Evolutionary conservation across 1,140 invertebrate species (phyloP).

Genomic region (Halictus rubicundus): DNA sequence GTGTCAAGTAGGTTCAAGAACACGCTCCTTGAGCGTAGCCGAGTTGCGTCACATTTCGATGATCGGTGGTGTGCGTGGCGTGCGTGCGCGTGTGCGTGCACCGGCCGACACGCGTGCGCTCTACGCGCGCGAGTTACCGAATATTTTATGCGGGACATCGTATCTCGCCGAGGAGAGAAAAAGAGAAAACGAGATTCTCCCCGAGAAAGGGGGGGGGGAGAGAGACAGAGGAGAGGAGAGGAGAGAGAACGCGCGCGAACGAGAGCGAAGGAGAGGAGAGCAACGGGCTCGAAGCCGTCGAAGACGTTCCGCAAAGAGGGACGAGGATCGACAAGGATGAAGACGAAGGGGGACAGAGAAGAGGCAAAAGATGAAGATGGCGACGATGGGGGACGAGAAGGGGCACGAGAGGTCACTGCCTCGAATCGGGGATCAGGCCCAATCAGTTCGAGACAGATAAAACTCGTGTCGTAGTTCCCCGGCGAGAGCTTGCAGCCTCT

Average conservation of each 20-base stretch:
- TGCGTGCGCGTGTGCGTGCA: not conserved
- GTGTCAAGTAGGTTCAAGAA: conserved; percentile 42
- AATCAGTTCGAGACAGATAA: too few species aligned
- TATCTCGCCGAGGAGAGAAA: conserved; percentile 6
- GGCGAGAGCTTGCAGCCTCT: too few species aligned
- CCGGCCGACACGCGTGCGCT: not conserved
- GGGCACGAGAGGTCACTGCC: too few species aligned
- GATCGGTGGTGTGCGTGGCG: conserved; percentile 2
- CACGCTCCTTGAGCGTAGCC: conserved; percentile 18
- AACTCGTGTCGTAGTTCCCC: too few species aligned
- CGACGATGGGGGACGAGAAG: conserved; percentile 23
- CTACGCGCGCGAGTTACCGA: not conserved
- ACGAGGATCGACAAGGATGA: too few species aligned
- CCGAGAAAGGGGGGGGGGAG: not conserved
- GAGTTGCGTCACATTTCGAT: conserved; percentile 54
- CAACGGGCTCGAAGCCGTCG: too few species aligned
- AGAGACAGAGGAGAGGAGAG: not conserved
- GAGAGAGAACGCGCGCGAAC: conserved; percentile 21
- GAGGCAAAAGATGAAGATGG: not conserved
- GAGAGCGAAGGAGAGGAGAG: too few species aligned
- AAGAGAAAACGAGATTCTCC: conserved; percentile 13
- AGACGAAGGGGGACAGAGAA: conserved; percentile 22
- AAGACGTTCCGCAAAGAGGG: too few species aligned
- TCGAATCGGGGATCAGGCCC: too few species aligned
- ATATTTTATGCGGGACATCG: conserved; percentile 41